Evolutionary conservation across 1,140 invertebrate genomes (phyloP), one percentile per base, ranked within the genome.

Genomic region (Chironomus striatipennis): DNA sequence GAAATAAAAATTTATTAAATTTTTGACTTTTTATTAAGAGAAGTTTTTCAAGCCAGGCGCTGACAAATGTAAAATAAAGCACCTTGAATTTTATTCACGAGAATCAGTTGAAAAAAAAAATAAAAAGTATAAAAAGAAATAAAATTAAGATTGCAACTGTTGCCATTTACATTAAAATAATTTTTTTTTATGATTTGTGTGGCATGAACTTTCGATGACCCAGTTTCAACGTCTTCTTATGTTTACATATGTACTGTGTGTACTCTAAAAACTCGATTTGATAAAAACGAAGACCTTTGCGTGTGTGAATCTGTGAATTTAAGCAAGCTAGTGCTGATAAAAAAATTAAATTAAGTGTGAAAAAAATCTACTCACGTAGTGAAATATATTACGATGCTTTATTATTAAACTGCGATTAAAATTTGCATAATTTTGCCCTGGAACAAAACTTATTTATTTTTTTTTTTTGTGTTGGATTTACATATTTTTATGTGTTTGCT

Each of bases 171-270:
- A 15, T 10, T 57, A n/a, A n/a, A n/a, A 5, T 57, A 57, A 12
- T 47, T 47, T 12, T 15, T 12, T 47, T 47, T 47, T 57, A 57
- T 57, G 12, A 57, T 57, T n/a, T 57, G 47, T 34, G 5, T 57
- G 47, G 47, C 47, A 57, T 57, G 47, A 57, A 57, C 47, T 57
- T 57, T 57, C 47, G 47, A n/a, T 57, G 47, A 57, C 47, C 47
- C 47, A 57, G 47, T 57, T 57, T 34, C 24, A 34, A 34, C 24
- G 24, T 34, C 24, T 34, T 34, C 24, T 34, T 1, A 34, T 34
- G 24, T 34, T 34, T 34, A 34, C 24, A 34, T 34, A 34, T 34
- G 24, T 34, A 34, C 24, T 5, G 24, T 34, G 24, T 34, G 24
- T 34, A 34, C 24, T 2, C 24, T 2, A 34, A 34, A 57, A 57